These are phyloP conservation scores for Amphimallon solstitiale DNA, from an alignment of 2,888 invertebrate genomes.

Conservation along the genomic window DNA sequence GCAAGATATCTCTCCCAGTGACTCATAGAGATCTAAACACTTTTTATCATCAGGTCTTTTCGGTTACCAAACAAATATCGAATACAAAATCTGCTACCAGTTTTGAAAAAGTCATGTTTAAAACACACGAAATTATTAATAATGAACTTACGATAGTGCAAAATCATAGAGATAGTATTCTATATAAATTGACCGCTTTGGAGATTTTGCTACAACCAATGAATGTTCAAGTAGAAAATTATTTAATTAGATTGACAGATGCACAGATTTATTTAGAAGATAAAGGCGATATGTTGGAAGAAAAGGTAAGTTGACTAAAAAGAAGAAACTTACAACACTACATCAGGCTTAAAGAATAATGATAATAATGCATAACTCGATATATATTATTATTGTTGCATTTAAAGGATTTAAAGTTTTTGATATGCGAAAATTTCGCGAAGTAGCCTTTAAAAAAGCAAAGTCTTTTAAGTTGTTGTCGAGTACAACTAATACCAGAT, in stretches of 20 bases:
- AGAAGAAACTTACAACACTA: too few species aligned
- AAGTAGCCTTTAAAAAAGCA: too few species aligned
- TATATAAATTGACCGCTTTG: constrained; percentile 34
- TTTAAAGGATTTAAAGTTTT: too few species aligned
- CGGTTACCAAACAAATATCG: constrained; percentile 23
- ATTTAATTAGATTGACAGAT: background rate
- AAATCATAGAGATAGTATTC: constrained; percentile 30
- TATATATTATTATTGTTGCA: too few species aligned
- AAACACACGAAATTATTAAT: constrained; percentile 29
- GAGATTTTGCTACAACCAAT: constrained; percentile 35
- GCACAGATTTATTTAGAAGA: constrained; percentile 12
- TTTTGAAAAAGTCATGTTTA: constrained; percentile 27
- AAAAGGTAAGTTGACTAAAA: constrained; percentile 19
- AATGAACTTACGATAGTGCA: constrained; percentile 22
- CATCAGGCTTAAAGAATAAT: too few species aligned
- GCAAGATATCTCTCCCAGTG: constrained; percentile 22
- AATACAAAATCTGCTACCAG: constrained; percentile 19
- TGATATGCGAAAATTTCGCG: too few species aligned
- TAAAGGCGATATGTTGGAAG: constrained; percentile 16
- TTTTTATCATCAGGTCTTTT: constrained; percentile 22
- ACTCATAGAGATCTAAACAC: constrained; percentile 29
- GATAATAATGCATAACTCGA: too few species aligned
- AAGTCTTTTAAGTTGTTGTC: too few species aligned
- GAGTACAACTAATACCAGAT: too few species aligned
- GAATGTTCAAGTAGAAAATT: constrained; percentile 8